Conservation (phyloP, 1,140 invertebrate genomes). For the Drosophila ercepeae region DNA sequence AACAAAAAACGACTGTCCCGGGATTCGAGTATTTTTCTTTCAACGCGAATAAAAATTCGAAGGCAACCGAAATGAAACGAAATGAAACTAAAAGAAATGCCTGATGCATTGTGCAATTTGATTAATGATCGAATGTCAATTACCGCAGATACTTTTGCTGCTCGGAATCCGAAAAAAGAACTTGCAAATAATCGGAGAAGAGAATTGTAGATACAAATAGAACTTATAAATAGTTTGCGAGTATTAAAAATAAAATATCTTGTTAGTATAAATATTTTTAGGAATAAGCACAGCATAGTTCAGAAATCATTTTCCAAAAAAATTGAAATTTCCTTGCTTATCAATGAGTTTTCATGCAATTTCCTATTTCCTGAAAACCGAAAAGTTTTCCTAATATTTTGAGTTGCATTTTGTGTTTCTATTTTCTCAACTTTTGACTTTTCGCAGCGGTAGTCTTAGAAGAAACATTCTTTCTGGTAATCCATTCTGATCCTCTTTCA, state of each 20-base stretch:
- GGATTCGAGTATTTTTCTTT: not conserved
- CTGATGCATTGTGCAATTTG: slow-evolving; percentile 82
- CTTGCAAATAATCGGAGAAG: slow-evolving; percentile 5
- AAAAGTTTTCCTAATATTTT: slow-evolving; percentile 8
- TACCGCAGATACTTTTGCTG: slow-evolving; percentile 70
- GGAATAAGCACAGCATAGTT: no score
- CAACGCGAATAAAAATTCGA: slow-evolving; percentile 32
- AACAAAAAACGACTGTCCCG: slow-evolving; percentile 20
- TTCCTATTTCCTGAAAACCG: not conserved
- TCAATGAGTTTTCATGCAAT: slow-evolving; percentile 16
- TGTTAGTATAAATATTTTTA: no score
- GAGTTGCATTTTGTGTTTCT: not conserved
- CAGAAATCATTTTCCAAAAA: not conserved
- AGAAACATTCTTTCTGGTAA: slow-evolving; percentile 32
- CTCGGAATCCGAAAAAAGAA: slow-evolving; percentile 23
- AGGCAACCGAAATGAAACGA: slow-evolving; percentile 56
- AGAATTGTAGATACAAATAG: not conserved
- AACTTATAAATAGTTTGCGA: not conserved
- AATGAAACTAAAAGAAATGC: slow-evolving; percentile 67
- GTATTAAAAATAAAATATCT: not conserved
- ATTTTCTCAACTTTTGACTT: slow-evolving; percentile 55
- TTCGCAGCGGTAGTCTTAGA: slow-evolving; percentile 15
- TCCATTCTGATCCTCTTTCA: slow-evolving; percentile 76
- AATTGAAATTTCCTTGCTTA: not conserved
- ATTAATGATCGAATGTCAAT: slow-evolving; percentile 83